A percentile compares a stretch with the other conserved stretches of the same genome.
These are phyloP conservation scores for Hyposoter dolosus DNA, from an alignment of 2,888 invertebrate genomes.

Conservation along the genomic window DNA sequence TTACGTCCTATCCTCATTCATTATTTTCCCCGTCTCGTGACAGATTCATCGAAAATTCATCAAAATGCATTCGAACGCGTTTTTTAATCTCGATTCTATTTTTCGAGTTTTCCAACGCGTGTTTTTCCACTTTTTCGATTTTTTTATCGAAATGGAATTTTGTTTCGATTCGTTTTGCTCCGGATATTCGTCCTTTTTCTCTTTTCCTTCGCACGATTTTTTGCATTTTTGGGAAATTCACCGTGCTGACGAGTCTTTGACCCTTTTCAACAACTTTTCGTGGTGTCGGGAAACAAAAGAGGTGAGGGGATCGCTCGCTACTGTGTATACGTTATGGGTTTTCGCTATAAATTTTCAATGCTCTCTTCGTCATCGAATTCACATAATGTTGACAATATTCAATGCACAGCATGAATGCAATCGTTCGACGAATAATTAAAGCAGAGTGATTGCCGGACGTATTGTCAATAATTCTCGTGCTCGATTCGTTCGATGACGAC, in stretches of 20 bases:
- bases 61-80: no score
- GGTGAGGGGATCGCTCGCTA: neutral
- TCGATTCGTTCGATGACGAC: slow-evolving; percentile 7
- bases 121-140: neutral
- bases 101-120: no score
- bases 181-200: neutral
- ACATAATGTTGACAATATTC: neutral
- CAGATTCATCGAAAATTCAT: no score
- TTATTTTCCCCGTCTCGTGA: no score
- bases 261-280: neutral
- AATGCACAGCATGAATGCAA: neutral
- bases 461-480: slow-evolving; percentile 16
- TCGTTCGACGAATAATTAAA: neutral
- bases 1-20: no score
- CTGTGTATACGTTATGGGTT: neutral
- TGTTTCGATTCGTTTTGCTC: neutral
- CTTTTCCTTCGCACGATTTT: neutral
- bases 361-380: neutral
- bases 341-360: neutral
- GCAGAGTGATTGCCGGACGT: neutral
- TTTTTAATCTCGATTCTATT: no score
- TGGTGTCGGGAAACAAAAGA: neutral
- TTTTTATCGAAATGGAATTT: neutral
- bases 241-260: neutral
- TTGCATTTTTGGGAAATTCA: neutral